Evolutionary conservation across 2,113 vertebrate species (phyloP).

Genomic region (Halcyon malimbica): DNA sequence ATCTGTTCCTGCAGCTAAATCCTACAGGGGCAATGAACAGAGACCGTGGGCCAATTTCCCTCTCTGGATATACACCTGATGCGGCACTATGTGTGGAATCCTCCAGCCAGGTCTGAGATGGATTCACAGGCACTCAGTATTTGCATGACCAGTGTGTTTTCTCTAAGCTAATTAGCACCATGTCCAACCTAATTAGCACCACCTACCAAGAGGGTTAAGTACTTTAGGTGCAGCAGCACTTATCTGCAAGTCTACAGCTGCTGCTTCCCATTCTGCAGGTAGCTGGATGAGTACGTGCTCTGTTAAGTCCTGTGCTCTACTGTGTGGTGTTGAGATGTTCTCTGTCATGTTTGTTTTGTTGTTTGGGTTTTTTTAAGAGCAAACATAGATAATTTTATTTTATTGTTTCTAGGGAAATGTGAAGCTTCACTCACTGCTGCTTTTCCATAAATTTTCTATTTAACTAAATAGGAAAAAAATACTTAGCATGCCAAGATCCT

Average conservation of each 20-base stretch:
- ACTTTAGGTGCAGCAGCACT: not conserved
- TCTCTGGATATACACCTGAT: not conserved
- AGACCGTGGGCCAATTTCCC: not conserved
- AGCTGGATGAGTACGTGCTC: not conserved
- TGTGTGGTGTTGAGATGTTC: not conserved
- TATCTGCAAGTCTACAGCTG: not conserved
- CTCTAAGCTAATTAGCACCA: conserved; percentile 37
- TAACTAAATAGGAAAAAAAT: not conserved
- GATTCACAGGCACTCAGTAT: not conserved
- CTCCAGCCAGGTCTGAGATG: not conserved
- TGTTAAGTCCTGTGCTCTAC: not conserved
- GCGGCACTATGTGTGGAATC: not conserved
- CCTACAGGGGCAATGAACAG: not conserved
- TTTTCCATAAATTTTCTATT: not conserved
- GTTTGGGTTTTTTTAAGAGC: not conserved
- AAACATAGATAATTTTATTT: not conserved
- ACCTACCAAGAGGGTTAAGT: conserved; percentile 49
- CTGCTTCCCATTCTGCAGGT: not conserved
- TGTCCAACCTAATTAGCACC: conserved; percentile 44
- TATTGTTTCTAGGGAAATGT: not conserved
- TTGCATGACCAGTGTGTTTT: not conserved
- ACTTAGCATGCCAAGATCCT: not conserved
- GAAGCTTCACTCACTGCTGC: not conserved
- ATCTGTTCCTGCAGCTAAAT: conserved; percentile 7
- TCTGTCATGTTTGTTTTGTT: not conserved